Evolutionary conservation across 2,113 vertebrate genomes (phyloP).

Genomic region (Antechinus stuartii): DNA sequence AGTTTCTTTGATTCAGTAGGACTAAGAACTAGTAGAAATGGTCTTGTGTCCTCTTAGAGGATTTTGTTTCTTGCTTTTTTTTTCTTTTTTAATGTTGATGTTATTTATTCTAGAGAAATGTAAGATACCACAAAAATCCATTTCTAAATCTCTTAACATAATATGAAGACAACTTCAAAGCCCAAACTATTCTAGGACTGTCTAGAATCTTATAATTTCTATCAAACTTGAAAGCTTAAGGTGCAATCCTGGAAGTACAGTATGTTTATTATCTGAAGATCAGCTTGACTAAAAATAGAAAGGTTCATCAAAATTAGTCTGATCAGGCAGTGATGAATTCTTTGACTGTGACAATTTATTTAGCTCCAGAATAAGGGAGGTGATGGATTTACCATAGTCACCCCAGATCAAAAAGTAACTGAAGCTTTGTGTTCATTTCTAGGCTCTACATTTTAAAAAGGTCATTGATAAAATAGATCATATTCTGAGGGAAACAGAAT

Average conservation of each 20-base stretch:
- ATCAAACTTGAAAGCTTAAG: neutral
- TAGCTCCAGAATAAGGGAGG: neutral
- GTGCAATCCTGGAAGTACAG: neutral
- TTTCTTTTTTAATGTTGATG: neutral
- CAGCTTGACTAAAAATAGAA: neutral
- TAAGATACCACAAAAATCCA: neutral
- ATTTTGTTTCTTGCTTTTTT: neutral
- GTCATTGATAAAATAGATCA: neutral
- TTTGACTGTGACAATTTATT: neutral
- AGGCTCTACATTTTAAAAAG: neutral
- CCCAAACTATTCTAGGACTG: neutral
- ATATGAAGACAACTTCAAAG: neutral
- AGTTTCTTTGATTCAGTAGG: neutral
- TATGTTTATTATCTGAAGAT: neutral
- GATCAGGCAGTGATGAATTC: neutral
- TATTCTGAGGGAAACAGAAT: neutral
- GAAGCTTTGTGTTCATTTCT: neutral
- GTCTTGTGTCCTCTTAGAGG: neutral
- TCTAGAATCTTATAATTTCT: neutral
- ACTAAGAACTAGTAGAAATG: neutral
- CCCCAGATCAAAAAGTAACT: neutral
- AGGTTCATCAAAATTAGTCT: neutral
- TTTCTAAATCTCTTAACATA: neutral
- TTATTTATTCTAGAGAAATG: neutral
- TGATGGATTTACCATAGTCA: neutral